These are phyloP conservation scores for Macrosoma leucophasiata DNA, from an alignment of 2,888 invertebrate genomes.

Conservation along the genomic window DNA sequence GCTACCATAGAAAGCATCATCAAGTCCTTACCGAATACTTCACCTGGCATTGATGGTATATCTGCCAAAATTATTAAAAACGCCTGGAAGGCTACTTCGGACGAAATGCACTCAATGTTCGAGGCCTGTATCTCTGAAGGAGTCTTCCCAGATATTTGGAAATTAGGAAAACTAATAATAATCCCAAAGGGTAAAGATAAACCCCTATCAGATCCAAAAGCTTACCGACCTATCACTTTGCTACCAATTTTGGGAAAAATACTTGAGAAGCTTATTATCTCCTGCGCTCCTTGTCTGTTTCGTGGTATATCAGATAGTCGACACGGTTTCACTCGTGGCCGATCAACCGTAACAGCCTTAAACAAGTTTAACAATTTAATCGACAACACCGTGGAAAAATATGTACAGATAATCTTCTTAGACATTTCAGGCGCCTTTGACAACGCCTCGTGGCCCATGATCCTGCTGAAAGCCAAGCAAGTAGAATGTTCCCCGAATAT, in stretches of 20 bases:
- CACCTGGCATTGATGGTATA: slow-evolving; percentile 32
- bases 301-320: slow-evolving; percentile 16
- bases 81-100: slow-evolving; percentile 19
- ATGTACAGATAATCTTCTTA: slow-evolving; percentile 25
- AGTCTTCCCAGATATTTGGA: slow-evolving; percentile 29
- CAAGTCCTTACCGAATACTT: slow-evolving; percentile 25
- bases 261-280: slow-evolving; percentile 27
- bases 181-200: slow-evolving; percentile 29
- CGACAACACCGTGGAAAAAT: slow-evolving; percentile 7
- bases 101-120: slow-evolving; percentile 16
- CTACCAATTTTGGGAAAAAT: slow-evolving; percentile 33
- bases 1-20: slow-evolving; percentile 20
- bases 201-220: slow-evolving; percentile 24
- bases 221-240: slow-evolving; percentile 32
- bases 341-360: slow-evolving; percentile 29
- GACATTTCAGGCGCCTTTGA: slow-evolving; percentile 36
- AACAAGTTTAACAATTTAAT: background rate
- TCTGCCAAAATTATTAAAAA: slow-evolving; percentile 22
- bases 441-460: slow-evolving; percentile 30
- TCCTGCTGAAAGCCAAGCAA: slow-evolving; percentile 19
- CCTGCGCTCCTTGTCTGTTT: slow-evolving; percentile 19
- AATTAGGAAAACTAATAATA: slow-evolving; percentile 24
- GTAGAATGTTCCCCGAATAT: slow-evolving; percentile 23
- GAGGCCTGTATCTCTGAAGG: slow-evolving; percentile 25
- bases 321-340: slow-evolving; percentile 14